Base-by-base conservation (phyloP, 2,888 invertebrate species). In the Geophilus truncorum region DNA sequence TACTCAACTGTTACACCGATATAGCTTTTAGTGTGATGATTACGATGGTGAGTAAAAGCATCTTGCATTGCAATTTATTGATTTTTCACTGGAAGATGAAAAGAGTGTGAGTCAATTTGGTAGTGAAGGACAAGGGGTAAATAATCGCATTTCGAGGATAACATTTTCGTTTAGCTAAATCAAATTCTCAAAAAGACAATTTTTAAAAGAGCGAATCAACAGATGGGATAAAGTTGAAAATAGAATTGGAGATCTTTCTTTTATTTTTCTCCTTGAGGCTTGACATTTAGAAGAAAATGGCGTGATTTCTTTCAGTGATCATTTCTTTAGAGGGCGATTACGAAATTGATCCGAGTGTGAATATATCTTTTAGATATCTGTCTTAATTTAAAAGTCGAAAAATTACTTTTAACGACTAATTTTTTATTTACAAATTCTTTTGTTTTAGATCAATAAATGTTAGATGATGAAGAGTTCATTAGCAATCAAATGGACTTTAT, bases 281-380 rank as follows among this genome's bases (percentile, higher is more conserved):
- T 62, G 23, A 62, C 25, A 23, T 62, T 62, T 62, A 28, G 62
- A 62, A 62, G 62, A 62, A 62, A 62, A 62, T 62, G 62, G 62
- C 62, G 62, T 25, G 62, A 62, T 62, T 62, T 28, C 15, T 62
- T 62, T 7, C 12, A 9, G 6, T 7, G 45, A 45, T 45, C 45
- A 45, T 45, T 45, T 45, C 45, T 45, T 62, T 9, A 45, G 45
- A 45, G n/a, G n/a, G 18, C 28, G 1, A 25, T 10, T 62, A 25
- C 10, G 23, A 62, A 62, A 62, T 62, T 62, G 62, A 62, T 62
- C 62, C 62, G 9, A 57, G 21, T 25, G 3, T 25, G 7, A 12
- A 25, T 23, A 25, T 23, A 12, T 5, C 12, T 12, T 28, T 62
- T 23, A 25, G 62, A 25, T 25, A 5, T 62, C 4, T 5, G 9